These are phyloP conservation scores for Diploptera punctata DNA, from an alignment of 2,888 invertebrate species.

Conservation along the genomic window DNA sequence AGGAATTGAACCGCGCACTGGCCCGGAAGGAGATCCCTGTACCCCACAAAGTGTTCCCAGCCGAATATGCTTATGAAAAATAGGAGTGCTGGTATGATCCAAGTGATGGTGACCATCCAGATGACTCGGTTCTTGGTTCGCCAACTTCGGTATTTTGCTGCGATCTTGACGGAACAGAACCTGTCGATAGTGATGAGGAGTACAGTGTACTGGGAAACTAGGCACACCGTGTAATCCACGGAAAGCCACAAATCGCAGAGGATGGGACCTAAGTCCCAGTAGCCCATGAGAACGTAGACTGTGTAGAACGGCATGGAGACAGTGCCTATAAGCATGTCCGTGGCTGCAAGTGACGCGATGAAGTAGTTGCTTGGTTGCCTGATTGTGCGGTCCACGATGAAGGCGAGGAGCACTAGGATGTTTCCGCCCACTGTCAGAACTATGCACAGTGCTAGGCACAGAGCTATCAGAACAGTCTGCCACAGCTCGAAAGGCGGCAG, in stretches of 20 bases:
- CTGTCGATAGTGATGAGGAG: slow-evolving; percentile 97
- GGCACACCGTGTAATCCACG: slow-evolving; percentile 98
- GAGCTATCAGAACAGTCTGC: slow-evolving; percentile 88
- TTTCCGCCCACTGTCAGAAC: slow-evolving; percentile 94
- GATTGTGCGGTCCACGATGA: slow-evolving; percentile 91
- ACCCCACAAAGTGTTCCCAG: slow-evolving; percentile 98
- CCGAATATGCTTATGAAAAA: slow-evolving; percentile 99
- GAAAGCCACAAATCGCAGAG: slow-evolving; percentile 98
- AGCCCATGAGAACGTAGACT: slow-evolving; percentile 94
- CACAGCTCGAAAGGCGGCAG: slow-evolving; percentile 88
- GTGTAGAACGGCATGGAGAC: slow-evolving; percentile 99
- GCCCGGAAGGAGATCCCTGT: slow-evolving; percentile 83
- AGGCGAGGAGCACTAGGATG: slow-evolving; percentile 92
- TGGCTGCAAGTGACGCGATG: slow-evolving; percentile 97
- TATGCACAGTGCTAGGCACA: slow-evolving; percentile 86
- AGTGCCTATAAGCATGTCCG: slow-evolving; percentile 96
- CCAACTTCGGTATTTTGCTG: slow-evolving; percentile 97
- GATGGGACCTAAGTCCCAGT: slow-evolving; percentile 96
- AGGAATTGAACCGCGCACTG: slow-evolving; percentile 97
- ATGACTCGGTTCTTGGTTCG: slow-evolving; percentile 91
- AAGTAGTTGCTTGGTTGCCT: slow-evolving; percentile 99
- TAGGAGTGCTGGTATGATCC: slow-evolving; percentile 94
- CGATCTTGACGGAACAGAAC: slow-evolving; percentile 98
- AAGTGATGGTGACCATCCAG: slow-evolving; percentile 95
- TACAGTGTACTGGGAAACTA: slow-evolving; percentile 99